Evolutionary conservation across 2,888 invertebrate species (phyloP), one percentile per base, ranked within the genome.

Genomic region (Zygothrica quintamaculata): DNA sequence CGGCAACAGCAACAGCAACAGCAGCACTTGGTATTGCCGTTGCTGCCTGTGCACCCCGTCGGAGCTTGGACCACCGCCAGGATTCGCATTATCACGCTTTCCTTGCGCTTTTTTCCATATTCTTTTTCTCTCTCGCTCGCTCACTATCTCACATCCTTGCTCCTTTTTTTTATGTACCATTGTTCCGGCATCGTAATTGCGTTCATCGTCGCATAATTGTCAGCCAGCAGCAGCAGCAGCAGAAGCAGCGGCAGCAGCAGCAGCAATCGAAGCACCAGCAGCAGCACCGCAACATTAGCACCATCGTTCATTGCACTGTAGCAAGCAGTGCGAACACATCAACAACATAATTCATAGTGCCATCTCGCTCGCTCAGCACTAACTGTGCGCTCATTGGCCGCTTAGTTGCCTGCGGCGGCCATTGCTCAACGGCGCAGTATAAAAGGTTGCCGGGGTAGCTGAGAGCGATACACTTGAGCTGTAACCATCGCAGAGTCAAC

Each of bases 191-290:
- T 89, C 88, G 87, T 89, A 84, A 89, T 89, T 79, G 89, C 80
- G 77, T 88, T 89, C 89, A 89, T 88, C 88, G 88, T 79, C 89
- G 81, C 85, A 88, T 88, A 84, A 84, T 89, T 84, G 86, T 74
- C 74, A 68, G 77, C 69, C 56, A 57, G 61, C 53, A 51, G 51
- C 39, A 48, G 26, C 62, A 52, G 43, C 48, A 29, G 39, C 50
- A 39, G 26, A 40, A 37, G 11, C 57, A 34, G 39, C 40, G 29
- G 34, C 15, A n/a, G 12, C 61, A 53, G 42, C 53, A 26, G 42
- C 61, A 15, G 34, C 51, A 12, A 9, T 44, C 37, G 44, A 39
- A n/a, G n/a, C n/a, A 40, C 50, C 47, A 48, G 34, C 43, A 47
- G 37, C 77, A 60, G 65, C 67, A 73, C 73, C 73, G 42, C 75